Conservation (phyloP, 2,888 invertebrate species). For the Lamellibrachia satsuma region DNA sequence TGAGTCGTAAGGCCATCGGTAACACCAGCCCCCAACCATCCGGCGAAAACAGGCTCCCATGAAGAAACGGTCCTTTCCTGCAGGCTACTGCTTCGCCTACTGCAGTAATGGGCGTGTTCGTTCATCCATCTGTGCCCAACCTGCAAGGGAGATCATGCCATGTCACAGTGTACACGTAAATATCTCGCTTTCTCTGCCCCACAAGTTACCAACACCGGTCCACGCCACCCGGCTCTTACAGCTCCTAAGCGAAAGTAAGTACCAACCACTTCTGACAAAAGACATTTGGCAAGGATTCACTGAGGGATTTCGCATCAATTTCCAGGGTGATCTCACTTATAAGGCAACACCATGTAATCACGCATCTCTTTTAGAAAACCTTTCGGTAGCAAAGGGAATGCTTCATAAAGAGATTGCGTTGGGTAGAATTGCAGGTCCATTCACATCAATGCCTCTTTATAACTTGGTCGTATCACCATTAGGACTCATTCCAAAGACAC, state of each 20-base stretch:
- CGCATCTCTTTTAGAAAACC: not conserved
- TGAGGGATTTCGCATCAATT: not conserved
- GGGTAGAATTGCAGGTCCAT: conserved; percentile 13
- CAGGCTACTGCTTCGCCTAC: no score
- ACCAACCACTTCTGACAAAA: not conserved
- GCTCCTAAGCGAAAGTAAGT: not conserved
- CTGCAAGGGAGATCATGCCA: no score
- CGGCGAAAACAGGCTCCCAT: no score
- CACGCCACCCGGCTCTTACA: not conserved
- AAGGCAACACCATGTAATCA: not conserved
- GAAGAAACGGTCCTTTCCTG: no score
- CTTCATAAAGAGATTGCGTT: not conserved
- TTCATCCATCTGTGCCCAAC: no score
- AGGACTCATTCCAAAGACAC: not conserved
- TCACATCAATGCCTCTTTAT: not conserved
- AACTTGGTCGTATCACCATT: not conserved
- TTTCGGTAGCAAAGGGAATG: not conserved
- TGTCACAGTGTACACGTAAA: no score
- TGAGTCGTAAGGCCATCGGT: not conserved
- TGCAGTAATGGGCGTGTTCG: no score
- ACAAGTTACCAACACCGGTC: not conserved
- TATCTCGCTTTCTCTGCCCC: not conserved
- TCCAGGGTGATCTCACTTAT: not conserved
- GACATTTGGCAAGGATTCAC: not conserved
- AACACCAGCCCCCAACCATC: no score